Evolutionary conservation across 2,113 vertebrate genomes (phyloP).

Genomic region (Strix aluco): DNA sequence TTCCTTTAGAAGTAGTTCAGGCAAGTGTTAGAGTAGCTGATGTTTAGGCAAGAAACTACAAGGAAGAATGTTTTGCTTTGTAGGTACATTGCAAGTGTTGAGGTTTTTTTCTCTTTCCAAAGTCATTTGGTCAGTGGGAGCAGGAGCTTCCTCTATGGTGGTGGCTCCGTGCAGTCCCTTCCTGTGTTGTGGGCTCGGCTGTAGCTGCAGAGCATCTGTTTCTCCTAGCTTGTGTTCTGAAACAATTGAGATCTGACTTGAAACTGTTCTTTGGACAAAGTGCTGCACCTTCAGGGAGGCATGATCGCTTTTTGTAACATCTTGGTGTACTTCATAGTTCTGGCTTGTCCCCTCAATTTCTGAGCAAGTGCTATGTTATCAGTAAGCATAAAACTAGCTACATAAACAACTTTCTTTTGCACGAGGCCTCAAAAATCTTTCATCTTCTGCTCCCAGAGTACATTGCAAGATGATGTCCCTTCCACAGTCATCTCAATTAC

Average conservation of each 20-base stretch:
- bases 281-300: neutral
- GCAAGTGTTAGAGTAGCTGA: neutral
- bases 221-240: neutral
- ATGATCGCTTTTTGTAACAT: neutral
- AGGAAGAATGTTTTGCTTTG: neutral
- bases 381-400: neutral
- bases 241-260: neutral
- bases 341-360: neutral
- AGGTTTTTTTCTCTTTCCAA: neutral
- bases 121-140: neutral
- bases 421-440: neutral
- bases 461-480: neutral
- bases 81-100: neutral
- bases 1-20: neutral
- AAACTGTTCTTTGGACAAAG: neutral
- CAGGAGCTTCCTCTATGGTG: neutral
- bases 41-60: neutral
- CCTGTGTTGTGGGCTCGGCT: neutral
- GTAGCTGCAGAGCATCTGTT: neutral
- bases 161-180: rapidly evolving
- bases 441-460: neutral
- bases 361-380: neutral
- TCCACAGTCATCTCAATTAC: neutral
- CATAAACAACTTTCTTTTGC: neutral
- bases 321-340: neutral